phyloP scores from a whole-genome alignment of 2,797 vertebrate genomes.

The Crocidura indochinensis region DNA sequence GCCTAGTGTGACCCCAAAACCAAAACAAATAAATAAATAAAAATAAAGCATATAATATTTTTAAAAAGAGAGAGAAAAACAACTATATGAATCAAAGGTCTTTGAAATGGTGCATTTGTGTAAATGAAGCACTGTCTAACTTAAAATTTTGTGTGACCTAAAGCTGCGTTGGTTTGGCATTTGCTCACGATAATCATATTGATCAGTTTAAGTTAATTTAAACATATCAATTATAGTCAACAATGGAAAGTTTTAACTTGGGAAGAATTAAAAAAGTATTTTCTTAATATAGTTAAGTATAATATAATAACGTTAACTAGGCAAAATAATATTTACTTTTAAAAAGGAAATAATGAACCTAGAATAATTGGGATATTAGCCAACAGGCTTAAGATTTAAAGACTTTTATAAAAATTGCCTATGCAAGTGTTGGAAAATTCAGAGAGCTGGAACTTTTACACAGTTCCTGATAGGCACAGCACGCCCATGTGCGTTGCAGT shows the following conservation, averaged over 20 bases:
- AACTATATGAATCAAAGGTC: too few relatives aligned
- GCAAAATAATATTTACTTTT: background rate
- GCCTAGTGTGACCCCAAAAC: too few relatives aligned
- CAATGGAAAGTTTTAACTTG: background rate
- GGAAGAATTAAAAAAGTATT: constrained; percentile 7
- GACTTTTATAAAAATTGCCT: constrained; percentile 30
- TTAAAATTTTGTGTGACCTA: too few relatives aligned
- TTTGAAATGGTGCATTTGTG: too few relatives aligned
- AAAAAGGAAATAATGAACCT: constrained; percentile 40
- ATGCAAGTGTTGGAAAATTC: constrained; percentile 62
- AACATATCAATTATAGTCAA: background rate
- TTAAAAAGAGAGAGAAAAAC: too few relatives aligned
- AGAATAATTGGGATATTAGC: background rate
- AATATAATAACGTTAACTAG: constrained; percentile 5
- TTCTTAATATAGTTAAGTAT: background rate
- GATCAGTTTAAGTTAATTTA: background rate
- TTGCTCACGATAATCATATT: too few relatives aligned
- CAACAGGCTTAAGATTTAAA: constrained; percentile 13
- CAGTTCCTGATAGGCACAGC: constrained; percentile 72
- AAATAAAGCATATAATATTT: too few relatives aligned
- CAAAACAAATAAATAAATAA: too few relatives aligned
- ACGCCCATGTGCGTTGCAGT: constrained; percentile 47
- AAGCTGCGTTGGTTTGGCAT: too few relatives aligned
- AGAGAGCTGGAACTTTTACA: constrained; percentile 63
- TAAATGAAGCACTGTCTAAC: too few relatives aligned